Percentiles rank a stretch among this genome's conserved stretches.
These are phyloP conservation scores for Cordilura impudica DNA, from an alignment of 2,888 invertebrate species.

Conservation along the genomic window DNA sequence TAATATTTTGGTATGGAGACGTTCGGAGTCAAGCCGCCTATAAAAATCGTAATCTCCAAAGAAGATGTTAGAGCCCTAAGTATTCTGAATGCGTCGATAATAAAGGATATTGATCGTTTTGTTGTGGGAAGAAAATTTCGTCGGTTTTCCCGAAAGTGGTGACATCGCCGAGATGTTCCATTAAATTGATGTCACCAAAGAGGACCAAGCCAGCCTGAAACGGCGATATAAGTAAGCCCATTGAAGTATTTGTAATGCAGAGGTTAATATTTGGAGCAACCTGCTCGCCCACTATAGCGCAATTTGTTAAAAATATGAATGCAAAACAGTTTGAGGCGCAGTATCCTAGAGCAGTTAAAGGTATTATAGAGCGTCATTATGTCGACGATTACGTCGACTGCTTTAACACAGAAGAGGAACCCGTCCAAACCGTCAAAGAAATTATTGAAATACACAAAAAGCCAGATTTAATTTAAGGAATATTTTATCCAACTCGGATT, in stretches of 20 bases:
- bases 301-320: slow-evolving; percentile 66
- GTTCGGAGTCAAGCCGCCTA: slow-evolving; percentile 12
- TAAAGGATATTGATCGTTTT: slow-evolving; percentile 15
- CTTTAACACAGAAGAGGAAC: slow-evolving; percentile 6
- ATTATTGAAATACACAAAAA: slow-evolving; percentile 1
- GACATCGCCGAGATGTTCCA: slow-evolving; percentile 48
- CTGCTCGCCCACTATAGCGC: slow-evolving; percentile 50
- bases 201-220: slow-evolving; percentile 41
- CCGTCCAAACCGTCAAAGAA: not conserved
- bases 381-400: slow-evolving; percentile 28
- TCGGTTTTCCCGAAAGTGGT: slow-evolving; percentile 29
- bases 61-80: slow-evolving; percentile 18
- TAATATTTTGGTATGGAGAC: slow-evolving; percentile 22
- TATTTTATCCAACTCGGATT: slow-evolving; percentile 12
- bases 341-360: not conserved
- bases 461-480: slow-evolving; percentile 1
- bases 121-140: slow-evolving; percentile 27
- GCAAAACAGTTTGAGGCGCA: slow-evolving; percentile 39
- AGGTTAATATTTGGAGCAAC: slow-evolving; percentile 51
- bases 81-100: slow-evolving; percentile 14
- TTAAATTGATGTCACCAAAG: slow-evolving; percentile 32
- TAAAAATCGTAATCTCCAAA: not conserved
- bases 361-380: not conserved
- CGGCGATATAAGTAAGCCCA: not conserved
- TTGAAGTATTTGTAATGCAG: slow-evolving; percentile 41